Evolutionary conservation across 2,888 invertebrate species (phyloP), one percentile per base, ranked within the genome.

Genomic region (Parnassius apollo): DNA sequence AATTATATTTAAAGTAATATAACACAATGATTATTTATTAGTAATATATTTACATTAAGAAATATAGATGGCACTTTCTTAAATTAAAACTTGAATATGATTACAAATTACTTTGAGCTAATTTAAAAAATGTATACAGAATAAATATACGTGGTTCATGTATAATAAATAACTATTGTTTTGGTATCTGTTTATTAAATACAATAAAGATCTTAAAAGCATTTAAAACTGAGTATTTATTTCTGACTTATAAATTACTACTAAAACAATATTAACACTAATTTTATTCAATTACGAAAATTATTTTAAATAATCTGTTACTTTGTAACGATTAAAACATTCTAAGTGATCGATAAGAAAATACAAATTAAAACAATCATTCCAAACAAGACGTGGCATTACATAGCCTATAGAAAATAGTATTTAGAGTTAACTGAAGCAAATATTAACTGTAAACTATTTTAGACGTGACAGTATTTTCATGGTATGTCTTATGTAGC

Each of bases 111-210:
- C 61, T 60, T 62, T 52, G 52, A 54, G 51, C 51, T 46, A 52
- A 61, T 49, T 58, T 52, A 52, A 45, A 57, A 57, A 60, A 62
- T 45, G 49, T 55, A 18, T 58, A 42, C 25, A 56, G 42, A 53
- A 50, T 44, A 44, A 61, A 56, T 67, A 67, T 65, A 68, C 71
- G 65, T 68, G 58, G 56, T 62, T 70, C 66, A 67, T 62, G 66
- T 62, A 49, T 49, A 49, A 13, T 83, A 83, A 82, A 79, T 83
- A 80, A 79, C 70, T 81, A 81, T 83, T 82, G 77, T 72, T 82
- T 82, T 81, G 77, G 76, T 78, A 73, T 78, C 73, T 77, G 75
- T 80, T 80, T 77, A 80, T 83, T 78, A 81, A 74, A 73, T 77
- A 77, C 74, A 80, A 75, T 78, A 80, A 81, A 78, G 70, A 76